Evolutionary conservation across 2,888 invertebrate genomes (phyloP), one percentile per base, ranked within the genome.

Genomic region (Orchestes rusci): DNA sequence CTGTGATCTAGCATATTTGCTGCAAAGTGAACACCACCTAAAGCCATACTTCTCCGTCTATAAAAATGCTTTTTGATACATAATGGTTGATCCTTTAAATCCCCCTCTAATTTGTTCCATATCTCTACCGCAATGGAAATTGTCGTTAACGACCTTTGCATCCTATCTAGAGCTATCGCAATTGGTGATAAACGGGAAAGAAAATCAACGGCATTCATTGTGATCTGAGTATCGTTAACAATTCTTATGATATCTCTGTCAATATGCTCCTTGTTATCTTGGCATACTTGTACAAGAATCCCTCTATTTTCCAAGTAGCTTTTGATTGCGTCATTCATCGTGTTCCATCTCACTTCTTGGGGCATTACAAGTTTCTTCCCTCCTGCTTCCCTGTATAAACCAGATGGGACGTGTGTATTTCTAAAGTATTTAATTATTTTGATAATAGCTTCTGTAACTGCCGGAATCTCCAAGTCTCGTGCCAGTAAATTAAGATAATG

Each of bases 151-250:
- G 28, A n/a, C 5, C 16, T 28, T 31, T 43, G 43, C 35, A 43
- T 36, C 4, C 20, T 16, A 18, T 36, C 43, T 2, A 43, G 36
- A 8, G 43, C 43, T 29, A 43, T 16, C 2, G 37, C 36, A 16
- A 35, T 37, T 18, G 36, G 36, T 30, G 28, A 15, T 19, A 19
- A 15, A 3, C 36, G 10, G n/a, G 36, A 3, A 17, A 43, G 8
- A 1, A 43, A 34, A 36, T 43, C 35, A 17, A 32, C 12, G 10
- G 42, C 42, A 28, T 42, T 42, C n/a, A 35, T 35, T 18, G 42
- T 35, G 16, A 28, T 28, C 2, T 34, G 34, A 19, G 5, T 28
- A 28, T 42, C 42, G 15, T 35, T 42, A 27, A 34, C 13, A 13
- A 42, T 27, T 42, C 12, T 42, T 42, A 18, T 35, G 12, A 34